Conservation (phyloP, 2,888 invertebrate species). For the Orgyia antiqua region DNA sequence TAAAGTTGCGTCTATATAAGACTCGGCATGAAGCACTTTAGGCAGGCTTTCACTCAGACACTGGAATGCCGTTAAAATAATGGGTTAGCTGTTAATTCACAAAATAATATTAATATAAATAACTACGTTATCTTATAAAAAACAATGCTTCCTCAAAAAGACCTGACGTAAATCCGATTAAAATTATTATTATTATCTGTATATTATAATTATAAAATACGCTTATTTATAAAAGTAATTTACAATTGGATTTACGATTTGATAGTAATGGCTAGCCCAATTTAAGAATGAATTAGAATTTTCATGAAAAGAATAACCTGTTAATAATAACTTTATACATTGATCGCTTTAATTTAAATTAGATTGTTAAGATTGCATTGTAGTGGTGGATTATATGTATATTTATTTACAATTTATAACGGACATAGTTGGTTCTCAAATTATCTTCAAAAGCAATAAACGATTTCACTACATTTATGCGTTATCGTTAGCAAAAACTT, state of each 20-base stretch:
- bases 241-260: not conserved
- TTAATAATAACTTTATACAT: conserved; percentile 38
- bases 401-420: no score
- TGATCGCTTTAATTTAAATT: conserved; percentile 59
- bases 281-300: conserved; percentile 19
- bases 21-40: conserved; percentile 25
- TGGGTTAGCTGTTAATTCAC: conserved; percentile 30
- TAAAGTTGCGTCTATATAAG: conserved; percentile 14
- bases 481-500: no score
- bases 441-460: no score
- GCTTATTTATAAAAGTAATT: not conserved
- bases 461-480: no score
- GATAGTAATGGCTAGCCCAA: conserved; percentile 20
- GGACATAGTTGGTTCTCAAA: no score
- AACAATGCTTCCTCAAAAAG: no score
- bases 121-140: no score
- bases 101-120: no score
- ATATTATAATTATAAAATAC: not conserved
- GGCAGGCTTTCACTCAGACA: conserved; percentile 37
- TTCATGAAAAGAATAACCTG: conserved; percentile 31
- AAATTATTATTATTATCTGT: not conserved
- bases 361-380: conserved; percentile 52
- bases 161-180: not conserved
- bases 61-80: conserved; percentile 38
- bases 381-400: conserved; percentile 53